Conservation (phyloP, 2,113 vertebrate species). For the Onychorhynchus coronatus region DNA sequence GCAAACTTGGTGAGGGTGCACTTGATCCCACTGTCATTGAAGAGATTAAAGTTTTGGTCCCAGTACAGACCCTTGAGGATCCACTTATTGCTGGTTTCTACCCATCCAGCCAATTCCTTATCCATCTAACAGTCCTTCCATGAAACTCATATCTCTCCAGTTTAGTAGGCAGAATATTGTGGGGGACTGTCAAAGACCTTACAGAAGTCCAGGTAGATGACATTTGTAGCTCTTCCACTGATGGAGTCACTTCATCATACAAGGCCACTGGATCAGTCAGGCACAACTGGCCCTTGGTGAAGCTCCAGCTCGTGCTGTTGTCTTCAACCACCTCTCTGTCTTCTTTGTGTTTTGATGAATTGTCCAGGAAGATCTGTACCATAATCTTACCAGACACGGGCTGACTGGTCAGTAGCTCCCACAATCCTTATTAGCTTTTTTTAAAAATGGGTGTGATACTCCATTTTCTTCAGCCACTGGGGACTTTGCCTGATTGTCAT, state of each 20-base stretch:
- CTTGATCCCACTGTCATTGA: background rate
- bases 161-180: background rate
- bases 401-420: background rate
- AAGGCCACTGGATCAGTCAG: background rate
- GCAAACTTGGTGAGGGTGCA: background rate
- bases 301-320: background rate
- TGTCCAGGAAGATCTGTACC: background rate
- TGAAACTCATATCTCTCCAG: background rate
- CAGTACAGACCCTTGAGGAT: background rate
- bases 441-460: background rate
- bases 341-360: background rate
- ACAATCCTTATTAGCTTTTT: background rate
- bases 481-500: accelerated
- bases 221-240: background rate
- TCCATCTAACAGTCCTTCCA: background rate
- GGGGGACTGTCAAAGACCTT: background rate
- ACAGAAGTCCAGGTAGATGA: background rate
- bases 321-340: background rate
- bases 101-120: background rate
- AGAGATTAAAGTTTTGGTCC: background rate
- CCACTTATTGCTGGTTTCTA: background rate
- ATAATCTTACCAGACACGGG: background rate
- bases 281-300: background rate
- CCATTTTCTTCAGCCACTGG: background rate
- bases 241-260: background rate